Percentiles rank a stretch among this genome's conserved stretches.
Evolutionary conservation across 2,888 invertebrate species (phyloP).

Genomic region (Drosophila suboccidentalis): DNA sequence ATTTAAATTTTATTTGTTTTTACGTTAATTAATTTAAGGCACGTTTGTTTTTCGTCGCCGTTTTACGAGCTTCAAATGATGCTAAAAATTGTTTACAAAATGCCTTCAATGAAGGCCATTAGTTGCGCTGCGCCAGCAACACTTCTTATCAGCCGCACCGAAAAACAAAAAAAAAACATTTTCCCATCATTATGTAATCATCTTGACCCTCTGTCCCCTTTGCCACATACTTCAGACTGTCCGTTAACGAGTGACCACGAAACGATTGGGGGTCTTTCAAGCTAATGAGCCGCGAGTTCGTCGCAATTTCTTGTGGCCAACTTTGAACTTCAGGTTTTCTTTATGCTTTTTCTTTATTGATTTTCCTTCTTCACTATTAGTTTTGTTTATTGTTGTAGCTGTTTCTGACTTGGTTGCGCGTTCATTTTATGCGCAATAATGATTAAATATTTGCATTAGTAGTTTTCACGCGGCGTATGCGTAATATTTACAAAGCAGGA

Average conservation of each 20-base stretch:
- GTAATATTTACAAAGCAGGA: slow-evolving; percentile 69
- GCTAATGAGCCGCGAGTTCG: slow-evolving; percentile 65
- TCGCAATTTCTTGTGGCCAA: slow-evolving; percentile 69
- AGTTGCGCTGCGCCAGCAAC: slow-evolving; percentile 23
- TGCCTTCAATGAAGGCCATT: slow-evolving; percentile 47
- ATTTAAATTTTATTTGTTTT: slow-evolving; percentile 40
- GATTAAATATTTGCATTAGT: slow-evolving; percentile 74
- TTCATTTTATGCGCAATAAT: slow-evolving; percentile 64
- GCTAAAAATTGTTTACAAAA: slow-evolving; percentile 52
- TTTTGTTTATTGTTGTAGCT: slow-evolving; percentile 46
- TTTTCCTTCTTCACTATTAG: slow-evolving; percentile 30
- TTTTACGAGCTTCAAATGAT: slow-evolving; percentile 62
- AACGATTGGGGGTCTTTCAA: slow-evolving; percentile 24
- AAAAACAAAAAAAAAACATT: slow-evolving; percentile 33
- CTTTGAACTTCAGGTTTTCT: slow-evolving; percentile 63
- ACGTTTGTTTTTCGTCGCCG: slow-evolving; percentile 50
- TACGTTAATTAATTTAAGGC: slow-evolving; percentile 66
- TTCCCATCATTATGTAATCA: slow-evolving; percentile 77
- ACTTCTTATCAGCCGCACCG: slow-evolving; percentile 54
- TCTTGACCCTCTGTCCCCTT: neutral
- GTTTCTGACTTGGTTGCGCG: slow-evolving; percentile 22
- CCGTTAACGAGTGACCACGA: slow-evolving; percentile 53
- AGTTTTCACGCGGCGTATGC: slow-evolving; percentile 64
- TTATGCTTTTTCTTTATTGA: slow-evolving; percentile 41
- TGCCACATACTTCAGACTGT: neutral